Base-by-base conservation (phyloP, 2,113 vertebrate species). In the Sylvietta virens region DNA sequence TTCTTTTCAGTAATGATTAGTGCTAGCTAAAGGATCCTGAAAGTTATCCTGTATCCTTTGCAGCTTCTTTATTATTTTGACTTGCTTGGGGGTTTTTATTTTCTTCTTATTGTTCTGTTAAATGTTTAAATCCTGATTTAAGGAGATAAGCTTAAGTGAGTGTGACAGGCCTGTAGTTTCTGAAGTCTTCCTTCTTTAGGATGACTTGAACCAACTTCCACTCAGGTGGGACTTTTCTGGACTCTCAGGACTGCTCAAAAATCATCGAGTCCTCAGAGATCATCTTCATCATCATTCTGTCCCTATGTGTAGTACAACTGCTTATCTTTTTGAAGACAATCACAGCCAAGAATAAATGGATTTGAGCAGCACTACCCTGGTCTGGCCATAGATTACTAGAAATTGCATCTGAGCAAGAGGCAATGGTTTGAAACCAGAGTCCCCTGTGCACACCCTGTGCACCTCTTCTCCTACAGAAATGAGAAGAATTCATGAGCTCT, bases 131-230 rank as follows among this genome's bases (percentile, higher is more conserved):
- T 50, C 24, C 13, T 31, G 5, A 28, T 58, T 62, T 47, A 61
- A 42, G 27, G 11, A 50, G 37, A 17, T 48, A 31, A 80, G 9
- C 4, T n/a, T 28, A 20, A 40, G 24, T 48, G 60, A n/a, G 35
- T 31, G 20, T 30, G 35, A 42, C 20, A 42, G 42, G 8, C 30
- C 24, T 48, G 13, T 23, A 16, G 12, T 40, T 85, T 47, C 23
- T 48, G 28, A 9, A 5, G 7, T 84, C 1, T 27, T 54, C 9
- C n/a, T 45, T 33, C 40, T 56, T 15, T 0, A 0, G 23, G 35
- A n/a, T 39, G 8, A 20, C 15, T 28, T n/a, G 7, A 28, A 39
- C 12, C 28, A 64, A 12, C 12, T 56, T 73, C 40, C n/a, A 19
- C 26, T 15, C 27, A 54, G 17, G 18, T 47, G n/a, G 12, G 15